A percentile compares a stretch with the other conserved stretches of the same genome.
These are phyloP conservation scores for Platycnemis pennipes DNA, from an alignment of 2,888 invertebrate species.

Conservation along the genomic window DNA sequence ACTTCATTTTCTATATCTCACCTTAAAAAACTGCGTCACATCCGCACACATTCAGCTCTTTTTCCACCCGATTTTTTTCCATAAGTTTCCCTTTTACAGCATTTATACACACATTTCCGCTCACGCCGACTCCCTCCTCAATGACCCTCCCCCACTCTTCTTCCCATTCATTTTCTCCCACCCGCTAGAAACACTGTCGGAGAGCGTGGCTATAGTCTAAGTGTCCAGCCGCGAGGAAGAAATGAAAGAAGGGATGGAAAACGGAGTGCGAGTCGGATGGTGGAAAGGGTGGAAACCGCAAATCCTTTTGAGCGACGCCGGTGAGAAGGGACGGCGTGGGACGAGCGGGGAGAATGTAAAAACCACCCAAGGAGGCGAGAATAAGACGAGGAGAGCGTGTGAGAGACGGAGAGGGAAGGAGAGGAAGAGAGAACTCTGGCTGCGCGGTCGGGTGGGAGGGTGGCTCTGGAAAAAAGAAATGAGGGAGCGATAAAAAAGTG, in stretches of 20 bases:
- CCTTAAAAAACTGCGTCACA: background rate
- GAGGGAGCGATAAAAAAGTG: background rate
- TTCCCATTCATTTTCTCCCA: background rate
- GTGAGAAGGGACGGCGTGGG: conserved; percentile 26
- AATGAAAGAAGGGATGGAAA: background rate
- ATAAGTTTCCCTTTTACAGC: background rate
- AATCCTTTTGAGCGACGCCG: conserved; percentile 24
- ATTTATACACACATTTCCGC: background rate
- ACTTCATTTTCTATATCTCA: background rate
- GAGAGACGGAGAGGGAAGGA: background rate
- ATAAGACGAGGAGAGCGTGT: background rate
- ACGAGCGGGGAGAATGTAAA: background rate
- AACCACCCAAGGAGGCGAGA: background rate
- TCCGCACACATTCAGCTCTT: background rate
- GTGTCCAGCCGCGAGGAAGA: background rate
- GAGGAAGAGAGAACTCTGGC: background rate
- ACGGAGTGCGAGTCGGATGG: too few species aligned
- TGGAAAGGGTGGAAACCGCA: background rate
- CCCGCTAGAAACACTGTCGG: background rate
- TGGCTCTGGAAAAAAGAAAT: background rate
- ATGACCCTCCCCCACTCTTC: background rate
- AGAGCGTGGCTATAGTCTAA: background rate
- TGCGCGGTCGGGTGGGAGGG: background rate
- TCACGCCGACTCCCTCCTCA: background rate
- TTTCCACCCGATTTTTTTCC: background rate